These are phyloP conservation scores for Apoderus coryli DNA, from an alignment of 2,888 invertebrate species.

Conservation along the genomic window DNA sequence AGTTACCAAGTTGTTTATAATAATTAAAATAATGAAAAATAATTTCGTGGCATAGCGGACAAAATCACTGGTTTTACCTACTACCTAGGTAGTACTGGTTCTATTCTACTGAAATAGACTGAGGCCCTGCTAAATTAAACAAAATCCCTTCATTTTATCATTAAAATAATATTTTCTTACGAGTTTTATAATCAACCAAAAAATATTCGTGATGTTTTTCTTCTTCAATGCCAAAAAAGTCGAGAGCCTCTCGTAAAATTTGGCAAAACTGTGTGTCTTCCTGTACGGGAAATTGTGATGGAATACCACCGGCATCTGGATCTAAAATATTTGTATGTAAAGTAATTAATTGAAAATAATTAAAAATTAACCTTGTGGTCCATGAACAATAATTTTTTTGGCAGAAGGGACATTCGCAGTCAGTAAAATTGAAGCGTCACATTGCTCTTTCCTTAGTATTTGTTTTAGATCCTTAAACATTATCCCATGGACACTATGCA, in stretches of 20 bases:
- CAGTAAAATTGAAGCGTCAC: slow-evolving; percentile 91
- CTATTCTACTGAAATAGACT: too few species aligned
- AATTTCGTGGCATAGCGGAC: too few species aligned
- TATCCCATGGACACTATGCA: slow-evolving; percentile 96
- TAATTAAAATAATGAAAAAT: too few species aligned
- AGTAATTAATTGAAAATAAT: slow-evolving; percentile 2
- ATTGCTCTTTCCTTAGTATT: slow-evolving; percentile 95
- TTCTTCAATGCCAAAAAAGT: slow-evolving; percentile 94
- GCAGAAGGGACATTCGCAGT: slow-evolving; percentile 99
- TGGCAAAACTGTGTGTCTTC: slow-evolving; percentile 94
- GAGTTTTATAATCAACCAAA: slow-evolving; percentile 95
- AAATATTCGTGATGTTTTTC: slow-evolving; percentile 79
- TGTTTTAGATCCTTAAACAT: slow-evolving; percentile 99
- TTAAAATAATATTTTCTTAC: slow-evolving; percentile 53
- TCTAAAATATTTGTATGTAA: slow-evolving; percentile 32
- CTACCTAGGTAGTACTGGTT: too few species aligned
- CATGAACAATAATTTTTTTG: slow-evolving; percentile 96
- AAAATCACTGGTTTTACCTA: too few species aligned
- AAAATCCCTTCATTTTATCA: too few species aligned
- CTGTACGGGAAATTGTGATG: slow-evolving; percentile 96
- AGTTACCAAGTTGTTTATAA: too few species aligned
- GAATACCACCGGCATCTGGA: slow-evolving; percentile 85
- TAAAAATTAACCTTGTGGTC: slow-evolving; percentile 49
- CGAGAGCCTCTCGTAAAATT: slow-evolving; percentile 86
- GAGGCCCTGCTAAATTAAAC: too few species aligned